These are phyloP conservation scores for Haemorhous mexicanus DNA, from an alignment of 2,113 vertebrate genomes.

Conservation along the genomic window DNA sequence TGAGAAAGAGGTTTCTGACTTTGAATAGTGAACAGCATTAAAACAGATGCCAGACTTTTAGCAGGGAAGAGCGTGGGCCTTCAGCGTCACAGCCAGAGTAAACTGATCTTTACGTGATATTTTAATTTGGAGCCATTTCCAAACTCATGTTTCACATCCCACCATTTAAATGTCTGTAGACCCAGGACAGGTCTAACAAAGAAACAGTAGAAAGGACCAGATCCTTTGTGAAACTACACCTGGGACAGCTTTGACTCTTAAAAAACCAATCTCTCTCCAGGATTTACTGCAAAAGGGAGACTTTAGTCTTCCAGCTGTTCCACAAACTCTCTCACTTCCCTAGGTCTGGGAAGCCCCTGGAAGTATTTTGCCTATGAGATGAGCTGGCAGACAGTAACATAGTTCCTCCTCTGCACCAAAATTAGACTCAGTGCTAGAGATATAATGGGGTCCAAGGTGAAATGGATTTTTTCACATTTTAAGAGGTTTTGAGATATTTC, in stretches of 20 bases:
- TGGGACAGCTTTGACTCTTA: neutral
- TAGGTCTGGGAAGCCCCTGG: neutral
- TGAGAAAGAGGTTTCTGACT: neutral
- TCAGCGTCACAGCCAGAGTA: neutral
- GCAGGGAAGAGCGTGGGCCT: neutral
- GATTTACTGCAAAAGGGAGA: neutral
- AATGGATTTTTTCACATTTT: neutral
- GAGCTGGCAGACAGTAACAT: neutral
- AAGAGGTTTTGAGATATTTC: neutral
- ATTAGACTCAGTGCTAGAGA: neutral
- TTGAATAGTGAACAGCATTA: neutral
- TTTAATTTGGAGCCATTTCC: constrained; percentile 20
- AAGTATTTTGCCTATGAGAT: neutral
- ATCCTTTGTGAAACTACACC: neutral
- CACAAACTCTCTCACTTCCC: neutral
- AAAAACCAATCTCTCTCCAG: neutral
- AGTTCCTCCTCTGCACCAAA: neutral
- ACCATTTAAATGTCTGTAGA: neutral
- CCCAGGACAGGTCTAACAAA: neutral
- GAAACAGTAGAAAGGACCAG: neutral
- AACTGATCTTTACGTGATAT: constrained; percentile 39
- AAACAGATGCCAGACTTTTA: neutral
- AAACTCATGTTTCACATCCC: constrained; percentile 48
- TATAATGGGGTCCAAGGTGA: neutral
- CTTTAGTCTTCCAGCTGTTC: neutral